Evolutionary conservation across 2,113 vertebrate genomes (phyloP).

Genomic region (Sigmodon hispidus): DNA sequence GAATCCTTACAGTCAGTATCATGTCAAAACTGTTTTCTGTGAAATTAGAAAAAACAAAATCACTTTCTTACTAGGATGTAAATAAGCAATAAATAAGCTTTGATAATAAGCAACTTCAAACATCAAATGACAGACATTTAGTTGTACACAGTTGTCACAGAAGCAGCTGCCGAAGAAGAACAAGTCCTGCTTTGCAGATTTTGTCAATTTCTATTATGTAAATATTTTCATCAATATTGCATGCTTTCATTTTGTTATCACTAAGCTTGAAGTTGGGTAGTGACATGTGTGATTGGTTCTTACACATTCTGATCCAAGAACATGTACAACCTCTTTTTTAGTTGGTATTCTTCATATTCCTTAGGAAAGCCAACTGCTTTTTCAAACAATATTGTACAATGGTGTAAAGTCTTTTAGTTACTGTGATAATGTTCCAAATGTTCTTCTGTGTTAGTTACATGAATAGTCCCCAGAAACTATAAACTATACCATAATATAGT

Average conservation of each 20-base stretch:
- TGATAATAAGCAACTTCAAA: not conserved
- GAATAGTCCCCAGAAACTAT: no score
- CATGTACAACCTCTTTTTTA: not conserved
- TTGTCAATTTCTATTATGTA: not conserved
- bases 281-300: no score
- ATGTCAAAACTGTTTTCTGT: not conserved
- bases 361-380: not conserved
- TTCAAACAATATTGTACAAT: not conserved
- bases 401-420: not conserved
- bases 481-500: no score
- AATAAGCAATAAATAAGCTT: not conserved
- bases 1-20: no score
- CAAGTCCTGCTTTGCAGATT: not conserved
- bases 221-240: not conserved
- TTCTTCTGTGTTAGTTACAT: not conserved
- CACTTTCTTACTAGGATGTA: not conserved
- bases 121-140: not conserved
- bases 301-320: not conserved
- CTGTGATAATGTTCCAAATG: constrained; percentile 2
- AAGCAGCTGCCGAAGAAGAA: not conserved
- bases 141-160: not conserved
- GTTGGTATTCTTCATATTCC: not conserved
- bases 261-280: not conserved
- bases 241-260: not conserved
- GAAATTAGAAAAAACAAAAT: not conserved